Conservation (phyloP, 2,797 vertebrate species). For the Poecilia gillii region DNA sequence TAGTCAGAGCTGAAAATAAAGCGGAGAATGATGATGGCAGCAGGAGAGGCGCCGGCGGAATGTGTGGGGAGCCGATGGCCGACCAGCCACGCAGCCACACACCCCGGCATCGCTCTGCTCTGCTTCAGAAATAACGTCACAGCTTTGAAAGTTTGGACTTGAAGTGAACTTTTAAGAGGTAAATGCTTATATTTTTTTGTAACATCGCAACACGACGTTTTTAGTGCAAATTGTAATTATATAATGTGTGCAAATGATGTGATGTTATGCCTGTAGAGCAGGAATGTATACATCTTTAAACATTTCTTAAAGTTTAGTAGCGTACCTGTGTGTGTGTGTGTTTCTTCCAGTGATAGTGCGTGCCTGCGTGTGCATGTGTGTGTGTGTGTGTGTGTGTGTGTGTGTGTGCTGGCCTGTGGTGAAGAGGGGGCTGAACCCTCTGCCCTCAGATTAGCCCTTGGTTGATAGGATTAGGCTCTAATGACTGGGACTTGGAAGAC, state of each 20-base stretch:
- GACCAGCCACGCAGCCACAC: conserved; percentile 21
- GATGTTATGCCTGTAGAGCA: neutral
- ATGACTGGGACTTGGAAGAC: conserved; percentile 99
- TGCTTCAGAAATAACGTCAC: conserved; percentile 23
- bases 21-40: conserved; percentile 79
- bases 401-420: conserved; percentile 67
- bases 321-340: conserved; percentile 5
- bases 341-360: neutral
- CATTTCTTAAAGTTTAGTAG: neutral
- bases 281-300: conserved; percentile 1
- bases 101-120: conserved; percentile 22
- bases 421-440: conserved; percentile 85
- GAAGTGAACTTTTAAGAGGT: conserved; percentile 10
- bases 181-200: conserved; percentile 28
- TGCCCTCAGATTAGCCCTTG: conserved; percentile 95
- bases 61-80: conserved; percentile 59
- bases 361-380: conserved; percentile 18
- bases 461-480: conserved; percentile 99
- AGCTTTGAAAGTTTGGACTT: conserved; percentile 33
- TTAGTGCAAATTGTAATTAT: conserved; percentile 16
- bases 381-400: conserved; percentile 30
- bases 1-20: conserved; percentile 83
- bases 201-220: neutral
- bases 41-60: conserved; percentile 61
- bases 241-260: neutral